Percentiles rank a stretch among this genome's conserved stretches.
Evolutionary conservation across 2,113 vertebrate species (phyloP).

Genomic region (Ictidomys tridecemlineatus): DNA sequence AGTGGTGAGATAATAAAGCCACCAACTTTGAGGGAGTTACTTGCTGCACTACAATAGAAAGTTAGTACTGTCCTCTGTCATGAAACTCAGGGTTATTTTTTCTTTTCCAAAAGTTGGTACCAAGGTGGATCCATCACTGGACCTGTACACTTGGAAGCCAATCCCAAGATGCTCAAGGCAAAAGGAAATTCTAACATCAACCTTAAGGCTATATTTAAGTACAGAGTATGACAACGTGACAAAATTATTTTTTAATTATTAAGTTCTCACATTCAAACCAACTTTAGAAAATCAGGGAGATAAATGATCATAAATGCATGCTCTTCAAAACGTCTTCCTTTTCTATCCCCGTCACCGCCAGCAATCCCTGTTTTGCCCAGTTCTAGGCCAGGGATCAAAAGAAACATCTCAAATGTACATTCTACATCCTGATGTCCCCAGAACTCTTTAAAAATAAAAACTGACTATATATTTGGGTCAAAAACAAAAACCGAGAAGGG

Average conservation of each 20-base stretch:
- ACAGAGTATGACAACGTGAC: not conserved
- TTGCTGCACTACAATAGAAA: not conserved
- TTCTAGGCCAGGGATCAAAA: not conserved
- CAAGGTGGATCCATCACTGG: not conserved
- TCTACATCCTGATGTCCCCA: not conserved
- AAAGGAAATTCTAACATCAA: not conserved
- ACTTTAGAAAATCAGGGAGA: constrained; percentile 18
- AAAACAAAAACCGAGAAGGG: not conserved
- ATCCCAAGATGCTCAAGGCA: constrained; percentile 1
- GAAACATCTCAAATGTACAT: not conserved
- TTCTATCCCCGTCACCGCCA: not conserved
- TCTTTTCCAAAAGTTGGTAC: not conserved
- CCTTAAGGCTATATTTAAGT: not conserved
- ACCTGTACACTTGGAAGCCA: too few relatives aligned
- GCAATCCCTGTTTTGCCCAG: not conserved
- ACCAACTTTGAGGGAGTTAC: not conserved
- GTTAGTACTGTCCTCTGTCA: not conserved
- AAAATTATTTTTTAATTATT: constrained; percentile 19
- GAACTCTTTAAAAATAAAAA: not conserved
- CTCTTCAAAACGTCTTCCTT: not conserved
- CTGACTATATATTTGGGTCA: not conserved
- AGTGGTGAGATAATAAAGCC: not conserved
- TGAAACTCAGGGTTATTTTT: not conserved
- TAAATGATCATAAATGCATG: not conserved
- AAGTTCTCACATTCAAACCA: not conserved